These are phyloP conservation scores for roundworm (Caenorhabditis elegans) DNA, from an alignment of 1,140 invertebrate species.

Conservation along the genomic window DNA sequence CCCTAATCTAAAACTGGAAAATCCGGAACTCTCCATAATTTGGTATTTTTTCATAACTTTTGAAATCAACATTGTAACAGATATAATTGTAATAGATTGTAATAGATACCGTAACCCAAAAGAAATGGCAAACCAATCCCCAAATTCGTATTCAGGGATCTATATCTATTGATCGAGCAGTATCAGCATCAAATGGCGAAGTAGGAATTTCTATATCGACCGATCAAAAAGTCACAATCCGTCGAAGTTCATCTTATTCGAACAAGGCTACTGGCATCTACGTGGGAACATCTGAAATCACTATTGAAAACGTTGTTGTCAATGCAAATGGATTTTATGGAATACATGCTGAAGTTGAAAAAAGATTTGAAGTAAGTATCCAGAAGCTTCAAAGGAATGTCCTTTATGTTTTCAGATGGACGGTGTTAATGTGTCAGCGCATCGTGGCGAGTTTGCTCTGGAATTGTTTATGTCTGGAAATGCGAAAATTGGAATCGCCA, in stretches of 20 bases:
- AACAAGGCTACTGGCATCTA: constrained; percentile 2
- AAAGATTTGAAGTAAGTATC: constrained; percentile 8
- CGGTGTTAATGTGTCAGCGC: constrained; percentile 19
- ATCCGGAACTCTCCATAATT: too few relatives aligned
- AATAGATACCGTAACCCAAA: too few relatives aligned
- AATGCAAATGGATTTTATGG: constrained; percentile 1
- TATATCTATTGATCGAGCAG: background rate
- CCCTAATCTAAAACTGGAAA: too few relatives aligned
- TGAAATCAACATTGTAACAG: too few relatives aligned
- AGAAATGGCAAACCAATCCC: too few relatives aligned
- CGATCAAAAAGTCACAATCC: background rate
- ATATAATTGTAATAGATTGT: too few relatives aligned
- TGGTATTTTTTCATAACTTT: too few relatives aligned
- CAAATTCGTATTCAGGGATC: background rate
- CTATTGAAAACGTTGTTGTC: background rate
- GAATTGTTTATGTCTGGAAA: background rate
- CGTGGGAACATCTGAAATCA: background rate
- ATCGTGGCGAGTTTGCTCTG: background rate
- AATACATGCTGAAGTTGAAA: background rate
- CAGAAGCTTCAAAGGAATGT: background rate
- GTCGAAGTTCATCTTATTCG: background rate
- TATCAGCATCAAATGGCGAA: background rate
- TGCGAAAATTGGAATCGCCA: background rate
- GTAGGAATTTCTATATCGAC: background rate
- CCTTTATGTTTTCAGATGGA: background rate